Conservation (phyloP, 1,140 invertebrate species). For the Procambarus clarkii region DNA sequence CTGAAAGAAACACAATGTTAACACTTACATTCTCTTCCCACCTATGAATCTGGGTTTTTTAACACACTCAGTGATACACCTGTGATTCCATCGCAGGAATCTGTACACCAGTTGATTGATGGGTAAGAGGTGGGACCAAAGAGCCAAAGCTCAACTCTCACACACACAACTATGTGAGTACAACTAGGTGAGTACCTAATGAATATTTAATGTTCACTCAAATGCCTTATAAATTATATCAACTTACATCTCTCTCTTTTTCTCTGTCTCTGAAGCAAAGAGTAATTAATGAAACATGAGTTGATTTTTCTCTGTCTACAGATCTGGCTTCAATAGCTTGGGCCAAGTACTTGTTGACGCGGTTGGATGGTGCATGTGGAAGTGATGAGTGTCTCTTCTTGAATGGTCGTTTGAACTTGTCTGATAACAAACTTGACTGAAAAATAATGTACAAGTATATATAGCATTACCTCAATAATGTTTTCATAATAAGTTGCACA, state of each 20-base stretch:
- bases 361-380: slow-evolving; percentile 89
- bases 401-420: slow-evolving; percentile 90
- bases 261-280: slow-evolving; percentile 89
- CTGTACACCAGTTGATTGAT: too few species aligned
- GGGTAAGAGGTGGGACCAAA: too few species aligned
- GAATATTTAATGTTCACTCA: not conserved
- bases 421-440: slow-evolving; percentile 78
- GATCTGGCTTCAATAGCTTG: slow-evolving; percentile 93
- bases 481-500: not conserved
- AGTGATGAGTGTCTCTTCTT: slow-evolving; percentile 90
- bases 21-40: too few species aligned
- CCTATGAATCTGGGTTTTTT: too few species aligned
- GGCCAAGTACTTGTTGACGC: slow-evolving; percentile 92
- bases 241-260: slow-evolving; percentile 84
- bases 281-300: slow-evolving; percentile 89
- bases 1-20: too few species aligned
- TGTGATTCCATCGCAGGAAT: too few species aligned
- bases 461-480: not conserved
- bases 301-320: slow-evolving; percentile 91
- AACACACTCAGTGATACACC: too few species aligned
- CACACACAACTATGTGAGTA: too few species aligned
- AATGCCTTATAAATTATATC: not conserved
- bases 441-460: slow-evolving; percentile 15
- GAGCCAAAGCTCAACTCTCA: too few species aligned
- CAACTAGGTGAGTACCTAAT: too few species aligned